Evolutionary conservation across 2,888 invertebrate genomes (phyloP).

Genomic region (Polyploca ridens): DNA sequence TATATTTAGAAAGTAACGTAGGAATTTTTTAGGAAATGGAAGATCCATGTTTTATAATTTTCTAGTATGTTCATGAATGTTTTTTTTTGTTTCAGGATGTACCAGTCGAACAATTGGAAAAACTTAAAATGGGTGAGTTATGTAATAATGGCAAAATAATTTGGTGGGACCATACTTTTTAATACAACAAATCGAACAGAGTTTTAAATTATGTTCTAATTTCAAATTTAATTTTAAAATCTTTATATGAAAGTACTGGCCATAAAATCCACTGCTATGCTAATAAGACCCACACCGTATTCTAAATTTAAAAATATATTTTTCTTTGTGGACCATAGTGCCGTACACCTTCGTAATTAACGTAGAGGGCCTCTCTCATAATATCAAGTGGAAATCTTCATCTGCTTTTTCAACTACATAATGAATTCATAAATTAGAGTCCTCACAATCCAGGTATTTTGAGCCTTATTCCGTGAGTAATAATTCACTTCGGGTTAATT

Average conservation of each 20-base stretch:
- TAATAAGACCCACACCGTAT: no score
- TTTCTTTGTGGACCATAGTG: not conserved
- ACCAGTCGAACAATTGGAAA: conserved; percentile 74
- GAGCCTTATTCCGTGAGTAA: not conserved
- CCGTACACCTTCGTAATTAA: not conserved
- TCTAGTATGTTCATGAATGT: not conserved
- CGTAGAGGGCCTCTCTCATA: not conserved
- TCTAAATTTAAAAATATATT: not conserved
- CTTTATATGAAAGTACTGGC: no score
- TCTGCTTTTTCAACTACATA: conserved; percentile 1
- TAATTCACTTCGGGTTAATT: not conserved
- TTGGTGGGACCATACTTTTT: no score
- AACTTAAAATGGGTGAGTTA: conserved; percentile 70
- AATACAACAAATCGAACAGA: no score
- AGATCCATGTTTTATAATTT: not conserved
- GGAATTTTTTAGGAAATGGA: no score
- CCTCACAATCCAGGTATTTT: conserved; percentile 3
- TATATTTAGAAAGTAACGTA: no score
- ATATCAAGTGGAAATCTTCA: not conserved
- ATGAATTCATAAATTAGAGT: conserved; percentile 2
- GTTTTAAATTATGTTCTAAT: no score
- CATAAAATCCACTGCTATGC: no score
- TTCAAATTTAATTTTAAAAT: no score
- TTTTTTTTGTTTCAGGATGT: conserved; percentile 66
- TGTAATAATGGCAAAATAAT: no score